These are phyloP conservation scores for Diorhabda sublineata DNA, from an alignment of 1,140 invertebrate genomes.

Conservation along the genomic window DNA sequence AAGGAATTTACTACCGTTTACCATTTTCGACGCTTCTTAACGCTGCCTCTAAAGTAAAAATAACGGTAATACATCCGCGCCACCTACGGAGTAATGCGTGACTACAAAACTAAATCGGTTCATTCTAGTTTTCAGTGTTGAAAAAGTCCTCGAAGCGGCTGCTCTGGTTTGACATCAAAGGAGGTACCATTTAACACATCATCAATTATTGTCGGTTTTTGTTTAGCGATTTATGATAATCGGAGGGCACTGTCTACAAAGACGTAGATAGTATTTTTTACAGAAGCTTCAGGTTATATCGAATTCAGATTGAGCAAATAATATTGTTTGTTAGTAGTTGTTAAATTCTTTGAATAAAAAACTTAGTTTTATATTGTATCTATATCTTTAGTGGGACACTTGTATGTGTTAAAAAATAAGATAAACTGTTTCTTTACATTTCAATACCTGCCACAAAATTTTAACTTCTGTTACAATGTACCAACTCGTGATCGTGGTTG, in stretches of 20 bases:
- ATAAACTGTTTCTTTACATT: not conserved
- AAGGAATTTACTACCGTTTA: slow-evolving; percentile 22
- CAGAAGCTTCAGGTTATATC: not conserved
- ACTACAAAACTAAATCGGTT: slow-evolving; percentile 17
- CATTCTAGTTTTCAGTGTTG: slow-evolving; percentile 12
- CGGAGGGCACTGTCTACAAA: too few relatives aligned
- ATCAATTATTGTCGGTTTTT: slow-evolving; percentile 16
- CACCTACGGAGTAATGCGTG: slow-evolving; percentile 29
- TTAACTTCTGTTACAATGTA: not conserved
- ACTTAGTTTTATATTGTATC: not conserved
- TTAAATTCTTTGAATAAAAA: not conserved
- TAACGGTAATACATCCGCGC: slow-evolving; percentile 19
- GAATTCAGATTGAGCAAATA: not conserved
- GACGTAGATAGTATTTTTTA: not conserved
- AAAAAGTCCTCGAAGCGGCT: slow-evolving; percentile 5
- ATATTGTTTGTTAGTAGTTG: not conserved
- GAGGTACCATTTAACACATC: slow-evolving; percentile 19
- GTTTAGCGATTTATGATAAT: slow-evolving; percentile 1
- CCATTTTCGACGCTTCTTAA: slow-evolving; percentile 35
- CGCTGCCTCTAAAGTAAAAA: slow-evolving; percentile 27
- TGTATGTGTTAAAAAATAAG: not conserved
- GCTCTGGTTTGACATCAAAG: slow-evolving; percentile 12
- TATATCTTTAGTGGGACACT: not conserved
- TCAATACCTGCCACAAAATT: not conserved
- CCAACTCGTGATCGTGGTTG: too few relatives aligned